Evolutionary conservation across 2,888 invertebrate species (phyloP).

Genomic region (Apodemia zela): DNA sequence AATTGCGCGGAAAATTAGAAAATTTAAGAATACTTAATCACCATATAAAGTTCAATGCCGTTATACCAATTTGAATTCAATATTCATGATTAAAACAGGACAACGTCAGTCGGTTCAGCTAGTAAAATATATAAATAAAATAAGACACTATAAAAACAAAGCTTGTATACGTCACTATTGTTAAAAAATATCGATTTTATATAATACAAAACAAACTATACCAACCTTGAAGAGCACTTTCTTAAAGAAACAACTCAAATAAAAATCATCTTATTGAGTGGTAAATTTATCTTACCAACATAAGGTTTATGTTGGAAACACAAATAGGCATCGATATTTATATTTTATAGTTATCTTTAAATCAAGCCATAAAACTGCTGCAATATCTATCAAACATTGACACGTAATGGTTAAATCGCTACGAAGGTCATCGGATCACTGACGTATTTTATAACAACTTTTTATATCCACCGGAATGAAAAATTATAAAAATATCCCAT

Average conservation of each 20-base stretch:
- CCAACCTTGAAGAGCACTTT: conserved; percentile 11
- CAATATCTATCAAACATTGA: conserved; percentile 34
- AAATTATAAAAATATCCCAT: conserved; percentile 56
- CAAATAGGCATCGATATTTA: conserved; percentile 24
- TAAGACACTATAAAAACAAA: too few species aligned
- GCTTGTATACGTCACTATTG: not conserved
- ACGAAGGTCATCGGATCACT: conserved; percentile 46
- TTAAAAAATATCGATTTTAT: not conserved
- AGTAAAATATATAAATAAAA: too few species aligned
- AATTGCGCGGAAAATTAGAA: too few species aligned
- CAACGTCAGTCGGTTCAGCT: too few species aligned
- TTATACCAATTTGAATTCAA: too few species aligned
- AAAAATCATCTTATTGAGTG: conserved; percentile 2
- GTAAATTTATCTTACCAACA: conserved; percentile 19
- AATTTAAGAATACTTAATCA: too few species aligned
- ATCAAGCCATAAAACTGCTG: conserved; percentile 26
- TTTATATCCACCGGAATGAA: conserved; percentile 59
- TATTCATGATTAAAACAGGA: too few species aligned
- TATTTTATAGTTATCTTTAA: conserved; percentile 30
- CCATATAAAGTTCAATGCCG: too few species aligned
- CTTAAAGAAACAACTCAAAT: conserved; percentile 1
- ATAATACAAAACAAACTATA: not conserved
- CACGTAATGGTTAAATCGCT: conserved; percentile 30
- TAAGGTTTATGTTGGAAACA: conserved; percentile 20
- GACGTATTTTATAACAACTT: conserved; percentile 54